Evolutionary conservation across 2,113 vertebrate genomes (phyloP).

Genomic region (Ictidomys tridecemlineatus): DNA sequence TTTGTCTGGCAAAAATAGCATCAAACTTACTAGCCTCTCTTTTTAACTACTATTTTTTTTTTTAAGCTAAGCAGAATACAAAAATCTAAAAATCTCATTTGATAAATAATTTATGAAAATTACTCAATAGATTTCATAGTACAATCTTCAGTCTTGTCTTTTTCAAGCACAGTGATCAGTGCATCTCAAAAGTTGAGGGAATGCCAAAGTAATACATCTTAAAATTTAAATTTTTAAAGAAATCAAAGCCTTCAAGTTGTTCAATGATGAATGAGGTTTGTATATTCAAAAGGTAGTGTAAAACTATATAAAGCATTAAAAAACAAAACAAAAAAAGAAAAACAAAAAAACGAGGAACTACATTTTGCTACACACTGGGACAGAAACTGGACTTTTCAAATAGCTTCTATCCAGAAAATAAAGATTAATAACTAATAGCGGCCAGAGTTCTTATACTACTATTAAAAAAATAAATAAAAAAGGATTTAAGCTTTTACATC

Average conservation of each 20-base stretch:
- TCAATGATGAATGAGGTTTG: conserved; percentile 84
- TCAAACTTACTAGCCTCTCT: conserved; percentile 83
- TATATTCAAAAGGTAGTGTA: conserved; percentile 80
- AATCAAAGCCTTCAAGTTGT: conserved; percentile 79
- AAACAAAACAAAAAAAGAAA: conserved; percentile 74
- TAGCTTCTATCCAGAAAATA: conserved; percentile 73
- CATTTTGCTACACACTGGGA: conserved; percentile 77
- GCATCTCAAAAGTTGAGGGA: conserved; percentile 85
- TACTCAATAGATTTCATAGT: conserved; percentile 88
- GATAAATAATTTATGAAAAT: conserved; percentile 88
- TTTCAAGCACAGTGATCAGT: conserved; percentile 89
- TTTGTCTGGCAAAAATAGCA: conserved; percentile 83
- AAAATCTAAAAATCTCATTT: conserved; percentile 85
- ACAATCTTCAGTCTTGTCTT: conserved; percentile 87
- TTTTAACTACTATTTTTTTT: conserved; percentile 53
- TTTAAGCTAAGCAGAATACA: conserved; percentile 83
- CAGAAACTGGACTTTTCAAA: conserved; percentile 77
- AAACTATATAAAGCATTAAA: conserved; percentile 78
- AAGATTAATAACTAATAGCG: conserved; percentile 70
- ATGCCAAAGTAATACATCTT: conserved; percentile 83
- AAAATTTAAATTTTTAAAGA: conserved; percentile 79
- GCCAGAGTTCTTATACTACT: conserved; percentile 75
- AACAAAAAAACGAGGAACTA: conserved; percentile 74
- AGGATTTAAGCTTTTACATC: conserved; percentile 84
- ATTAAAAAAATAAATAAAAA: conserved; percentile 81